These are phyloP conservation scores for Agrochola litura DNA, from an alignment of 2,888 invertebrate species.

Conservation along the genomic window DNA sequence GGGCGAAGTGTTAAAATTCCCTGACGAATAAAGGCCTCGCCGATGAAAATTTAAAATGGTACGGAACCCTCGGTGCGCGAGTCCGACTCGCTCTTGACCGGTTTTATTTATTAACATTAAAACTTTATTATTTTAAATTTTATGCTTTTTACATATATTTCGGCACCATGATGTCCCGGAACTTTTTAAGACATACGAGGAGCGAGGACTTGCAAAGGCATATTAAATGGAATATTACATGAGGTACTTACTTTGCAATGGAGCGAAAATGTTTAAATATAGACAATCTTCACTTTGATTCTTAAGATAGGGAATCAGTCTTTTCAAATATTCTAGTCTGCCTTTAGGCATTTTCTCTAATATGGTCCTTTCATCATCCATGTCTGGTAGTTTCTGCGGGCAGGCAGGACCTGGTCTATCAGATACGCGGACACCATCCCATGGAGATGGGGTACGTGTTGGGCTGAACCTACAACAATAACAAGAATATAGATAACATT, in stretches of 20 bases:
- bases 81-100: too few relatives aligned
- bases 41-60: too few relatives aligned
- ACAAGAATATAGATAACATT: neutral
- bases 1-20: too few relatives aligned
- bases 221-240: neutral
- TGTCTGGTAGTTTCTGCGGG: conserved; percentile 96
- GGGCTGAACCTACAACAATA: conserved; percentile 94
- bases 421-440: conserved; percentile 96
- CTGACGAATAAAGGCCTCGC: too few relatives aligned
- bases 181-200: neutral
- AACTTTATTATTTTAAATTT: neutral
- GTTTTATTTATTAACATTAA: neutral
- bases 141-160: too few relatives aligned
- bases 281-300: conserved; percentile 99
- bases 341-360: conserved; percentile 97
- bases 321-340: conserved; percentile 96
- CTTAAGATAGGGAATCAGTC: conserved; percentile 96
- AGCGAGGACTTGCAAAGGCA: neutral
- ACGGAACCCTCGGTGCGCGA: too few relatives aligned
- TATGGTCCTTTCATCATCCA: conserved; percentile 95
- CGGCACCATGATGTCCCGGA: neutral
- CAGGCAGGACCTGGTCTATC: conserved; percentile 96
- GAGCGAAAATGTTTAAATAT: conserved; percentile 99
- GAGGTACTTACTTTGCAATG: conserved; percentile 95
- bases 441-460: conserved; percentile 97